phyloP scores from a whole-genome alignment of 2,888 invertebrate genomes.

The Mythimna ferrago region DNA sequence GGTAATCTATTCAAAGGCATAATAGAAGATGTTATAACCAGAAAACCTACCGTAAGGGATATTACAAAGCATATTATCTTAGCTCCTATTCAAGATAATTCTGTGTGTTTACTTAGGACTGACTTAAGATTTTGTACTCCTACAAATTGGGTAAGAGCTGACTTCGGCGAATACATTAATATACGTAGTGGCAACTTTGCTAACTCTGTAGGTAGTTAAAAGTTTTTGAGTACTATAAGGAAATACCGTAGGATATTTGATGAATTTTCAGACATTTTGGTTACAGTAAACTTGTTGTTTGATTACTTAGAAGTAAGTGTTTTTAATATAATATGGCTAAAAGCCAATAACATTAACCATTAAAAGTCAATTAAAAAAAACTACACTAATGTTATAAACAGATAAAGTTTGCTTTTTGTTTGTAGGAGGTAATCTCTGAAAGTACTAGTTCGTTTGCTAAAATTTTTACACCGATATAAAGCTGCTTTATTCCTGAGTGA shows the following conservation, averaged over 20 bases:
- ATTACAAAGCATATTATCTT: conserved; percentile 32
- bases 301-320: not conserved
- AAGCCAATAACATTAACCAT: too few relatives aligned
- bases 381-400: too few relatives aligned
- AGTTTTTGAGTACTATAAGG: not conserved
- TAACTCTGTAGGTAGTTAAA: not conserved
- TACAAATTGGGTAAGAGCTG: conserved; percentile 20
- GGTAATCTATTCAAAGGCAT: not conserved
- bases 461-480: too few relatives aligned
- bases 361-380: too few relatives aligned
- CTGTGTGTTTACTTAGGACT: conserved; percentile 25
- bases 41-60: conserved; percentile 15
- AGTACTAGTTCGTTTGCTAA: too few relatives aligned
- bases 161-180: not conserved
- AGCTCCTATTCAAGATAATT: conserved; percentile 9
- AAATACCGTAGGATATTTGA: not conserved
- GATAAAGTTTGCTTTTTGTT: too few relatives aligned
- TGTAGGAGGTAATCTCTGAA: too few relatives aligned
- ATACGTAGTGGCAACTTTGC: conserved; percentile 6
- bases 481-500: too few relatives aligned
- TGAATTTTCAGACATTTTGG: not conserved
- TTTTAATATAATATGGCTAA: too few relatives aligned
- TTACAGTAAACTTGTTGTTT: not conserved
- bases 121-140: conserved; percentile 18
- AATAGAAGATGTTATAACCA: not conserved